Base-by-base conservation (phyloP, 2,797 vertebrate genomes). In the Scolopax bukidnonensis region DNA sequence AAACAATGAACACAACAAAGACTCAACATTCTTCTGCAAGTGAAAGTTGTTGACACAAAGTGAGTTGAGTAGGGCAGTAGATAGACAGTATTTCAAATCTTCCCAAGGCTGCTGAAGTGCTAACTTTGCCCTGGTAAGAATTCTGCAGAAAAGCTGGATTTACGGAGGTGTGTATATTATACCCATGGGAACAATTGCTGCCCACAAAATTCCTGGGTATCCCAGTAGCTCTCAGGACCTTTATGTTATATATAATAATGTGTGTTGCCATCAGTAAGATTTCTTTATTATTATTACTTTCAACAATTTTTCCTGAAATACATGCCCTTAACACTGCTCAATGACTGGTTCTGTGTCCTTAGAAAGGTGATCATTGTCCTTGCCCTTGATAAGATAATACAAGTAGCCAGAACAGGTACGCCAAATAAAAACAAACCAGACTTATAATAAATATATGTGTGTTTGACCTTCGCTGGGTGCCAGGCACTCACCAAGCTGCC, bases 191-290 rank as follows among this genome's bases (percentile, higher is more conserved):
- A 30, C 12, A 30, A 40, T 18, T 28, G 28, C 14, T 36, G 18
- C 38, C 9, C 12, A 56, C 6, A 48, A 17, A 30, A 30, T 38
- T 77, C 56, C 19, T 3, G 1, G 33, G 17, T 20, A 40, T 16
- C 14, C 27, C 40, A 28, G 45, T 17, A 59, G 11, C 16, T 65
- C 7, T 47, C 25, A 28, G 28, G 36, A 79, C 5, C 12, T 65
- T 73, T 59, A 23, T 40, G 24, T n/a, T 43, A 12, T 28, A 27
- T 43, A 16, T 59, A 57, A 54, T 25, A 63, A 43, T 10, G 16
- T 1, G 0, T 25, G 12, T 63, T 48, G 13, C 3, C 10, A 33
- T 25, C 7, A 54, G 23, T 61, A 33, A 70, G 24, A 4, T 16
- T 48, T 47, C 27, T 57, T 40, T 24, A 25, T 30, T n/a, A 18